These are phyloP conservation scores for Halictus ligatus DNA, from an alignment of 2,888 invertebrate genomes.

Conservation along the genomic window DNA sequence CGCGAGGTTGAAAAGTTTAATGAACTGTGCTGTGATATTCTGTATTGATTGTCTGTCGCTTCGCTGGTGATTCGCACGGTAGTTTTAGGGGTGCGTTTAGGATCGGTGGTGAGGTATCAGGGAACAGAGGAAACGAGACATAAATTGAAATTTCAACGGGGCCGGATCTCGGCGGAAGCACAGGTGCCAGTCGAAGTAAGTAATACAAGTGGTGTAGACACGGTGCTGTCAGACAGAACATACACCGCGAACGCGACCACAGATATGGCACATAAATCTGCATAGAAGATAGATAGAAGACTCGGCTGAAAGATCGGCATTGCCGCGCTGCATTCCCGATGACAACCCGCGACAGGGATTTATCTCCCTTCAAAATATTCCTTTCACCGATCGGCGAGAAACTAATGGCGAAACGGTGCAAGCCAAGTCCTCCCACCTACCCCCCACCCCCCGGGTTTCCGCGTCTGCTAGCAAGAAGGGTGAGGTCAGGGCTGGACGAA, in stretches of 20 bases:
- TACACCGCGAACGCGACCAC: neutral
- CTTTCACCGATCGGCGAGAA: conserved; percentile 39
- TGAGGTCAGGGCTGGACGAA: neutral
- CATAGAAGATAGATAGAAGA: neutral
- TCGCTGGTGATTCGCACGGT: no score
- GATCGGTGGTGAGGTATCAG: no score
- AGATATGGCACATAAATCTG: conserved; percentile 2
- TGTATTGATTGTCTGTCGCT: no score
- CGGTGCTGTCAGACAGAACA: neutral
- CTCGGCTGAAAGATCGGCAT: conserved; percentile 26
- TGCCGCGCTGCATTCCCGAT: conserved; percentile 22
- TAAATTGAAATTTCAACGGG: neutral
- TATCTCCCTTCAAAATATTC: conserved; percentile 47
- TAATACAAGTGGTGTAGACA: neutral
- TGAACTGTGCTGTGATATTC: no score
- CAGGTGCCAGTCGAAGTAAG: neutral
- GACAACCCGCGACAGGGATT: conserved; percentile 40
- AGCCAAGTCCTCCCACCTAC: conserved; percentile 1
- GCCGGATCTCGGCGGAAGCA: neutral
- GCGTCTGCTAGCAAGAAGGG: neutral
- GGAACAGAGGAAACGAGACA: neutral
- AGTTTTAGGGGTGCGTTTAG: no score
- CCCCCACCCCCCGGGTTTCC: neutral
- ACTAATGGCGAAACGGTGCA: conserved; percentile 32
- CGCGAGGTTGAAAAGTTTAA: neutral